Percentiles rank a stretch among this genome's conserved stretches.
These are phyloP conservation scores for Emmelina monodactyla DNA, from an alignment of 2,888 invertebrate species.

Conservation along the genomic window DNA sequence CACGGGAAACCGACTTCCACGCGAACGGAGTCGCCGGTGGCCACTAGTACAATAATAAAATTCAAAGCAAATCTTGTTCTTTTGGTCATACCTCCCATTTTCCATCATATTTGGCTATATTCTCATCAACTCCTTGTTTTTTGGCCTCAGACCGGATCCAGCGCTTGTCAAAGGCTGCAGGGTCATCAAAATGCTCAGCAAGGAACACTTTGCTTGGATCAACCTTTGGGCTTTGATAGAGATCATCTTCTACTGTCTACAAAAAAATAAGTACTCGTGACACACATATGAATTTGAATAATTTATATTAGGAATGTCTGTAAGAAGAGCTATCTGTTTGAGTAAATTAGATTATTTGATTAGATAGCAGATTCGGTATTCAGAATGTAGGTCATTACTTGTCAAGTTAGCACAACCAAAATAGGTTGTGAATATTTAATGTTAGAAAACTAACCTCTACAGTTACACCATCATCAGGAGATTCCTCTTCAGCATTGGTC, in stretches of 20 bases:
- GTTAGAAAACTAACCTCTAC: slow-evolving; percentile 61
- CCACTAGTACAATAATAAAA: too few relatives aligned
- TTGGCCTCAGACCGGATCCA: slow-evolving; percentile 93
- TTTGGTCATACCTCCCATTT: slow-evolving; percentile 62
- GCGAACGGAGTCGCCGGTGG: too few relatives aligned
- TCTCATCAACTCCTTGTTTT: slow-evolving; percentile 87
- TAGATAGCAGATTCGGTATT: too few relatives aligned
- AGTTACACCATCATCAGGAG: slow-evolving; percentile 35
- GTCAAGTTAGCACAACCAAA: too few relatives aligned
- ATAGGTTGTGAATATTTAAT: too few relatives aligned
- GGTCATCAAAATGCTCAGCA: slow-evolving; percentile 87
- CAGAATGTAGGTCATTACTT: too few relatives aligned
- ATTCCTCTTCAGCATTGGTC: slow-evolving; percentile 29
- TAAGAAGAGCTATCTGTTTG: neutral
- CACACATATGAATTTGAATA: neutral
- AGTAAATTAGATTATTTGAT: too few relatives aligned
- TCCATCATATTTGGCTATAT: slow-evolving; percentile 95
- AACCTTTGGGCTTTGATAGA: slow-evolving; percentile 77
- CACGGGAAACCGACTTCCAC: too few relatives aligned
- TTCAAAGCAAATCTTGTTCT: neutral
- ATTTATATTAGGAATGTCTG: neutral
- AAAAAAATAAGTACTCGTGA: neutral
- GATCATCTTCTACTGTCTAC: slow-evolving; percentile 34
- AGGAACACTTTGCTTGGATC: slow-evolving; percentile 72
- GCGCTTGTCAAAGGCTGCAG: slow-evolving; percentile 71